These are phyloP conservation scores for Heteractis magnifica DNA, from an alignment of 92 coral and sea anemone genomes.

Conservation along the genomic window DNA sequence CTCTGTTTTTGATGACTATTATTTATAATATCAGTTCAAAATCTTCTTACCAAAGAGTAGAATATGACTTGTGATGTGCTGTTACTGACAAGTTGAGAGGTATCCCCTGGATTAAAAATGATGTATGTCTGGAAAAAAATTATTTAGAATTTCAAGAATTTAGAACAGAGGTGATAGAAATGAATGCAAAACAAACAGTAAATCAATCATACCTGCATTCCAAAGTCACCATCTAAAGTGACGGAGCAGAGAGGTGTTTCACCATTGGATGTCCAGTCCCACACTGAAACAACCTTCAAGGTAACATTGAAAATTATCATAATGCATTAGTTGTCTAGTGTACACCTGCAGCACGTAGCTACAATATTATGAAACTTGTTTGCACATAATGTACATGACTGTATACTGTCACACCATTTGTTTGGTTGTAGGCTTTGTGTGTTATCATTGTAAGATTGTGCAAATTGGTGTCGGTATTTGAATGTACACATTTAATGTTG, in stretches of 20 bases:
- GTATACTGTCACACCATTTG: too few species aligned
- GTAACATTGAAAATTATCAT: neutral
- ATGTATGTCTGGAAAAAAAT: conserved; percentile 62
- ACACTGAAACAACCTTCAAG: conserved; percentile 81
- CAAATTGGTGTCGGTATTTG: too few species aligned
- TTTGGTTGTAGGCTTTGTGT: too few species aligned
- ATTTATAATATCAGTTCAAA: too few species aligned
- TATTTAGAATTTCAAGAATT: neutral
- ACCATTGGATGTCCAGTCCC: conserved; percentile 98
- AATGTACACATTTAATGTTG: too few species aligned
- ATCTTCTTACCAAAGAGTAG: conserved; percentile 74
- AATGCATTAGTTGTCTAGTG: too few species aligned
- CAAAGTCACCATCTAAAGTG: conserved; percentile 85
- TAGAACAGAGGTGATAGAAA: neutral
- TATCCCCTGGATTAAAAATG: conserved; percentile 85
- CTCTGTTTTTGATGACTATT: too few species aligned
- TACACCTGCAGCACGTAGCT: too few species aligned
- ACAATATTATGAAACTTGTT: too few species aligned
- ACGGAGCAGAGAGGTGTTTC: conserved; percentile 84
- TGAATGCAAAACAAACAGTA: neutral
- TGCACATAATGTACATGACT: too few species aligned
- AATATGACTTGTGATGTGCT: conserved; percentile 88
- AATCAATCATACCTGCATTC: conserved; percentile 71
- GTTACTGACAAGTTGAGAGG: conserved; percentile 90
- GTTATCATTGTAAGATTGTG: too few species aligned